Evolutionary conservation across 2,888 invertebrate genomes (phyloP), one percentile per base, ranked within the genome.

Genomic region (Ernsta delagoae): DNA sequence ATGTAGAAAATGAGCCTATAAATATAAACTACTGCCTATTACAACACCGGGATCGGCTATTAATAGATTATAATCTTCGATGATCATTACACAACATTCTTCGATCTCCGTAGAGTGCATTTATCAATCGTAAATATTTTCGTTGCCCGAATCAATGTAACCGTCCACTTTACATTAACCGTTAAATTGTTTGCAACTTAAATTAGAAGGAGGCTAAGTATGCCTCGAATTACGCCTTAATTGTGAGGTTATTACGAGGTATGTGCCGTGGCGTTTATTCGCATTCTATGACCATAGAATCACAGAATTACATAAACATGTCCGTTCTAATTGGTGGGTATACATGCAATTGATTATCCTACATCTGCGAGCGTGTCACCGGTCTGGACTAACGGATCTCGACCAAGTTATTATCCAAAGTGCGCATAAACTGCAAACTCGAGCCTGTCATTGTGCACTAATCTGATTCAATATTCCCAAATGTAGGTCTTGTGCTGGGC

Each of bases 301-400:
- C 24, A 85, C 80, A 79, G 86, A 87, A 88, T 88, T 85, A 84
- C 81, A 79, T 80, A 82, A 83, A 81, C 81, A 82, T 80, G 85
- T 83, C 82, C 79, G 82, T 81, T 78, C 85, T 91, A 92, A 91
- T 90, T 89, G 87, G 79, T 81, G 83, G 82, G 76, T 81, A 79
- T 80, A 79, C 75, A 75, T 75, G 79, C 79, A 76, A 75, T 76
- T 76, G 79, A 79, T 80, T 83, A 77, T 78, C 75, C 77, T 78
- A 78, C 79, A 79, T 65, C 9, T 54, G 57, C 45, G 34, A 57
- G 56, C 70, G 56, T 73, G 64, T 24, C 24, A 24, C 24, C 24
- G 24, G 24, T 24, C 24, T 24, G 24, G 24, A 24, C 24, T 24
- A 24, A 92, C 89, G 91, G 90, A 73, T 79, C 78, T 77, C 82